These are phyloP conservation scores for Coracopsis vasa DNA, from an alignment of 2,113 vertebrate genomes.

Conservation along the genomic window DNA sequence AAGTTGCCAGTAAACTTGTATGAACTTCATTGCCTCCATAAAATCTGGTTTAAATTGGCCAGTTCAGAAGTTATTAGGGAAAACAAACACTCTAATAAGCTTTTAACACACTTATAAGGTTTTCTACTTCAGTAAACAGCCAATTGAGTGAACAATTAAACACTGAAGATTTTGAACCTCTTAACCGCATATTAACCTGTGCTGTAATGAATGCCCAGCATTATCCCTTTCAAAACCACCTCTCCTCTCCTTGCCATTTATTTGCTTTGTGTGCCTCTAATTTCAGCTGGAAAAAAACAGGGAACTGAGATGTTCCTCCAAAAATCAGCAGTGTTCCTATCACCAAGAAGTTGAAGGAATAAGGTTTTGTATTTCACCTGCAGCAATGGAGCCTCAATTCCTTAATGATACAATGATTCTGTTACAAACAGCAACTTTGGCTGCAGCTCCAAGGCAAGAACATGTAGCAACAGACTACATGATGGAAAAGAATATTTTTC, in stretches of 20 bases:
- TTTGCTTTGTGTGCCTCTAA: neutral
- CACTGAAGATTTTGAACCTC: constrained; percentile 46
- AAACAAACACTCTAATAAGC: neutral
- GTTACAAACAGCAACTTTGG: neutral
- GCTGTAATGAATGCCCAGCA: neutral
- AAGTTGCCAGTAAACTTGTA: neutral
- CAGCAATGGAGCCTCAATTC: neutral
- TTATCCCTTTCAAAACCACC: constrained; percentile 18
- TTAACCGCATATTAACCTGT: constrained; percentile 59
- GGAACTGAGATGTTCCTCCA: neutral
- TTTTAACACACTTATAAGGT: neutral
- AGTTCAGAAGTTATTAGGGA: neutral
- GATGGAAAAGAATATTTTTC: neutral
- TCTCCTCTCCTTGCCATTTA: constrained; percentile 42
- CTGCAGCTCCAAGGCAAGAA: neutral
- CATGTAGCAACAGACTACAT: neutral
- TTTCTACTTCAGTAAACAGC: constrained; percentile 62
- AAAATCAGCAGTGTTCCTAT: neutral
- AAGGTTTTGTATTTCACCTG: constrained; percentile 1
- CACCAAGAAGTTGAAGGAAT: neutral
- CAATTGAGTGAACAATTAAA: constrained; percentile 62
- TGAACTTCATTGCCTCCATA: neutral
- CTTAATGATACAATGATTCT: neutral
- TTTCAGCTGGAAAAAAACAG: constrained; percentile 30
- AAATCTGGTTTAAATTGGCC: neutral